Evolutionary conservation across 2,888 invertebrate genomes (phyloP), one percentile per base, ranked within the genome.

Genomic region (Limnephilus lunatus): DNA sequence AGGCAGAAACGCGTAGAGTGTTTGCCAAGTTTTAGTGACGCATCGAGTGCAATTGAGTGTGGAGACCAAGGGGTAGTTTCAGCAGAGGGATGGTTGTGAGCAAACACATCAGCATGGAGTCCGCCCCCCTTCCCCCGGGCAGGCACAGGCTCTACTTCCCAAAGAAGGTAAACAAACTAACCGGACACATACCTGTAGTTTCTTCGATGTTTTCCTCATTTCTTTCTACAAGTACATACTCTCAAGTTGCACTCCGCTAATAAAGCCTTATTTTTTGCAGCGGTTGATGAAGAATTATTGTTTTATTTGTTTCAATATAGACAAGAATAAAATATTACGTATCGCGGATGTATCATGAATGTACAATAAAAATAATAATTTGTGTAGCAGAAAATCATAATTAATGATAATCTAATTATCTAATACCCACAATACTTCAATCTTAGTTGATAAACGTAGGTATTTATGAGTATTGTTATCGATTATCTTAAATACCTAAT

Each of bases 71-170:
- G 87, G 53, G 85, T 82, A 82, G 82, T 82, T 82, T 68, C 25
- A 68, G 68, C 31, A 31, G 82, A 82, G 92, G 83, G 35, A 95
- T 95, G 95, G 95, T 95, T 94, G 94, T 95, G 94, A 95, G 94
- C 94, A 95, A 95, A 94, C 30, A 82, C 32, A 94, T 95, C 95
- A 95, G 94, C 94, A 95, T 95, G 95, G 94, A 94, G 93, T 94
- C 95, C 94, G 94, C 94, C 85, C 94, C 94, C 87, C 94, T 95
- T 93, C 94, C 95, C 88, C 94, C 95, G 90, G 94, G 95, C 94
- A 94, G 95, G 94, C 94, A 94, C 91, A 94, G 94, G 94, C 94
- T 95, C 14, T 92, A 91, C 92, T 85, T 92, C 48, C 85, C 90
- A 14, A 92, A 91, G 85, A 93, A 93, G 93, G 93, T 93, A 90